Evolutionary conservation across 2,888 invertebrate species (phyloP).

Genomic region (Zygaena filipendulae): DNA sequence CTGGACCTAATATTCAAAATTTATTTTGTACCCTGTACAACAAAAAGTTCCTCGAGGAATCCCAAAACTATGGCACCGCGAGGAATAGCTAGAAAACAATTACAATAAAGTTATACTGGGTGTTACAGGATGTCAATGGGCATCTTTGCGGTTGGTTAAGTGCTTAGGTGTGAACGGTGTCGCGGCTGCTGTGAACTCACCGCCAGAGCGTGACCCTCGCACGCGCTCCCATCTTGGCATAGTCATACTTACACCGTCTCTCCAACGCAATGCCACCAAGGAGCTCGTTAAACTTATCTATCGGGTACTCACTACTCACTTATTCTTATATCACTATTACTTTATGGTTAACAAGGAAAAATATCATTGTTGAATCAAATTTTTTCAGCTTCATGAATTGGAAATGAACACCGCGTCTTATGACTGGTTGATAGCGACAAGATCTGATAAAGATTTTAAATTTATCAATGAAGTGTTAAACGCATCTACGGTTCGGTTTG

Average conservation of each 20-base stretch:
- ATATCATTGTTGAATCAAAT: background rate
- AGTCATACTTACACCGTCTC: slow-evolving; percentile 28
- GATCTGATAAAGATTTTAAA: slow-evolving; percentile 32
- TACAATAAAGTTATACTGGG: too few relatives aligned
- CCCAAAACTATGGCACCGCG: too few relatives aligned
- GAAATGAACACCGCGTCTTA: slow-evolving; percentile 40
- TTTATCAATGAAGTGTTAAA: slow-evolving; percentile 38
- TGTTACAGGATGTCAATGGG: slow-evolving; percentile 39
- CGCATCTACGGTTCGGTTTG: slow-evolving; percentile 40
- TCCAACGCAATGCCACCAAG: slow-evolving; percentile 26
- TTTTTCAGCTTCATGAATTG: slow-evolving; percentile 34
- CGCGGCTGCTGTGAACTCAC: slow-evolving; percentile 30
- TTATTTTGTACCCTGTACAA: too few relatives aligned
- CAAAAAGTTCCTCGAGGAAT: too few relatives aligned
- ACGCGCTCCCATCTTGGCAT: slow-evolving; percentile 31
- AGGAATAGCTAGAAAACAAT: too few relatives aligned
- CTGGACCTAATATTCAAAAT: too few relatives aligned
- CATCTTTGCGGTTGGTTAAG: slow-evolving; percentile 38
- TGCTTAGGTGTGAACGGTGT: slow-evolving; percentile 49
- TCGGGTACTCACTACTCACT: too few relatives aligned
- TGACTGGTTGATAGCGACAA: slow-evolving; percentile 43
- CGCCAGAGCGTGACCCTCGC: slow-evolving; percentile 17
- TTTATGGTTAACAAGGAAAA: too few relatives aligned
- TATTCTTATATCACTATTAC: too few relatives aligned
- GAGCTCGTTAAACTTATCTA: too few relatives aligned